Conservation (phyloP, 2,888 invertebrate species). For the Caenorhabditis panamensis region DNA sequence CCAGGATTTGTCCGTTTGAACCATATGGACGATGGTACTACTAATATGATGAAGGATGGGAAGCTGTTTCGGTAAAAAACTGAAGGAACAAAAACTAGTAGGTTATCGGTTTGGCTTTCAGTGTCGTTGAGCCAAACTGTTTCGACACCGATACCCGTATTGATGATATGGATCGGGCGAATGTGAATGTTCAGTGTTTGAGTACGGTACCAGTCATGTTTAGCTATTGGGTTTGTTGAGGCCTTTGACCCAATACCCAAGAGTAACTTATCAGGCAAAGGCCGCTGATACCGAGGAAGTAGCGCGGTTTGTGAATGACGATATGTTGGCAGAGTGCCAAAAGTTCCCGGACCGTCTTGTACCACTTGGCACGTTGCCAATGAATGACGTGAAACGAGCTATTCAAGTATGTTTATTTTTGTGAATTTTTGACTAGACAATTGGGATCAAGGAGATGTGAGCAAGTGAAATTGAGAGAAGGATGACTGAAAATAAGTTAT, state of each 20-base stretch:
- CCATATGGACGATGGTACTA: constrained; percentile 78
- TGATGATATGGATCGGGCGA: constrained; percentile 83
- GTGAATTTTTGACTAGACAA: constrained; percentile 23
- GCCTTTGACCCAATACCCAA: not conserved
- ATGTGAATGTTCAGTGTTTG: constrained; percentile 84
- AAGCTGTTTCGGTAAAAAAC: constrained; percentile 82
- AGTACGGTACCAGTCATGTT: constrained; percentile 85
- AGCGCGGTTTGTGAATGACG: constrained; percentile 83
- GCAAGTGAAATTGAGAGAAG: constrained; percentile 9
- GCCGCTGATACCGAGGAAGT: constrained; percentile 83
- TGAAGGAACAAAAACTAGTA: no score
- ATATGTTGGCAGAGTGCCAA: constrained; percentile 83
- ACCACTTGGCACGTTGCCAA: constrained; percentile 84
- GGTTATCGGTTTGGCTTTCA: constrained; percentile 41
- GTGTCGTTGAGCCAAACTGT: constrained; percentile 84
- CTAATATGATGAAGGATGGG: constrained; percentile 83
- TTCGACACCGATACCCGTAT: constrained; percentile 83
- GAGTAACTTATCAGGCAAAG: constrained; percentile 82
- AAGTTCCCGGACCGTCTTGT: constrained; percentile 83
- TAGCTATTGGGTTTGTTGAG: constrained; percentile 83
- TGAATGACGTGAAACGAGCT: constrained; percentile 84
- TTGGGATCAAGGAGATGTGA: not conserved
- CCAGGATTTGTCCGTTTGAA: constrained; percentile 84
- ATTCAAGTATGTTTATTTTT: constrained; percentile 76
- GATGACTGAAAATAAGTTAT: not conserved